These are phyloP conservation scores for Heliconius sara DNA, from an alignment of 2,888 invertebrate species.

Conservation along the genomic window DNA sequence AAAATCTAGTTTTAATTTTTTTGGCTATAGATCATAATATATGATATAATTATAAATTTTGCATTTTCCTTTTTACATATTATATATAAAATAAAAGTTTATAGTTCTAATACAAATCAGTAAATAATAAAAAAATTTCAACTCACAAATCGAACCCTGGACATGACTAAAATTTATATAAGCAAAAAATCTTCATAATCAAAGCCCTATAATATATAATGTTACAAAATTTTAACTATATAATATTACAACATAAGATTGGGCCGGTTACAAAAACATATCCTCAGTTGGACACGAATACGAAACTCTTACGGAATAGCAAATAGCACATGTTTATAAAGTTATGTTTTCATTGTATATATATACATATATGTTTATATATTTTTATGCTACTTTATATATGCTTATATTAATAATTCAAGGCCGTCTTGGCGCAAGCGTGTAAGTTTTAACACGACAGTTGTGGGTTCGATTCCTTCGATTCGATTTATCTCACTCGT, in stretches of 20 bases:
- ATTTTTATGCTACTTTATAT: background rate
- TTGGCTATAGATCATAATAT: no score
- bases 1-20: no score
- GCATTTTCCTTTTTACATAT: no score
- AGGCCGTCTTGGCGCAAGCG: no score
- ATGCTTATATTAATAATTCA: background rate
- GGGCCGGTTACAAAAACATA: conserved; percentile 41
- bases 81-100: background rate
- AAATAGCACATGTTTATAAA: conserved; percentile 28
- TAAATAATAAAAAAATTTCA: no score
- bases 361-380: background rate
- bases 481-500: no score
- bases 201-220: background rate
- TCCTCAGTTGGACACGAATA: conserved; percentile 34
- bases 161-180: background rate
- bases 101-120: no score
- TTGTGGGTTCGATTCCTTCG: background rate
- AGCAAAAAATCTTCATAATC: background rate
- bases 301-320: conserved; percentile 39
- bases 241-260: conserved; percentile 38
- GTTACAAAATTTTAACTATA: conserved; percentile 9
- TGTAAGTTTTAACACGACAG: no score
- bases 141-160: background rate
- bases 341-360: conserved; percentile 16
- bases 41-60: no score